Evolutionary conservation across 2,797 vertebrate genomes (phyloP).

Genomic region (Balearica regulorum): DNA sequence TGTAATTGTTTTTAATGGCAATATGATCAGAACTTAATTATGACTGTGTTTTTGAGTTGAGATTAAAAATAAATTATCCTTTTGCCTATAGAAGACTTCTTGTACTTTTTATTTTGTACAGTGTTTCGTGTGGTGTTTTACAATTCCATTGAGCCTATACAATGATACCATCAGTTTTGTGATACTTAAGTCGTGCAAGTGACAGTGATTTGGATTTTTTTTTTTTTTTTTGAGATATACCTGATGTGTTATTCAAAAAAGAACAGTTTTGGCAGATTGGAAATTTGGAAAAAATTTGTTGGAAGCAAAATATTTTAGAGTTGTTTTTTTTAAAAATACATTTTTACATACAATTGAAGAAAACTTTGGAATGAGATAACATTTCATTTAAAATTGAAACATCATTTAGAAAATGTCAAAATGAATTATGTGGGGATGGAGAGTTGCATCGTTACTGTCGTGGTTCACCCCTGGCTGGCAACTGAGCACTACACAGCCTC

Average conservation of each 20-base stretch:
- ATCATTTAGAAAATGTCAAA: not conserved
- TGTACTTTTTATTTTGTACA: not conserved
- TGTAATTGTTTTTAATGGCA: not conserved
- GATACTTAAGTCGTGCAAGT: not conserved
- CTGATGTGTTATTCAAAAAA: not conserved
- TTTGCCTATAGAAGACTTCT: not conserved
- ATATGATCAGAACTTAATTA: not conserved
- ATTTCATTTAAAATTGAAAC: not conserved
- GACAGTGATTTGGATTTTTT: not conserved
- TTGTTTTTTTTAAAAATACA: fast-evolving
- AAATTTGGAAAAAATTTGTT: not conserved
- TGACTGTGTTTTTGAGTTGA: not conserved
- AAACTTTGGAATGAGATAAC: not conserved
- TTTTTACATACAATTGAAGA: not conserved
- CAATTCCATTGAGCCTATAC: not conserved
- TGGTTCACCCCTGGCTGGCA: too few species aligned
- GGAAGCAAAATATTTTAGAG: not conserved
- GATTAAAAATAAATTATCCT: not conserved
- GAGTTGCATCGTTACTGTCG: not conserved
- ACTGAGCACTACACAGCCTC: too few species aligned
- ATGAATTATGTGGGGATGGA: not conserved
- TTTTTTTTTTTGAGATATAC: not conserved
- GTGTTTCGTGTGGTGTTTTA: not conserved
- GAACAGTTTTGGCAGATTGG: not conserved
- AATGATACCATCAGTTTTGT: not conserved